These are phyloP conservation scores for Lamprotornis superbus DNA, from an alignment of 2,113 vertebrate species.

Conservation along the genomic window DNA sequence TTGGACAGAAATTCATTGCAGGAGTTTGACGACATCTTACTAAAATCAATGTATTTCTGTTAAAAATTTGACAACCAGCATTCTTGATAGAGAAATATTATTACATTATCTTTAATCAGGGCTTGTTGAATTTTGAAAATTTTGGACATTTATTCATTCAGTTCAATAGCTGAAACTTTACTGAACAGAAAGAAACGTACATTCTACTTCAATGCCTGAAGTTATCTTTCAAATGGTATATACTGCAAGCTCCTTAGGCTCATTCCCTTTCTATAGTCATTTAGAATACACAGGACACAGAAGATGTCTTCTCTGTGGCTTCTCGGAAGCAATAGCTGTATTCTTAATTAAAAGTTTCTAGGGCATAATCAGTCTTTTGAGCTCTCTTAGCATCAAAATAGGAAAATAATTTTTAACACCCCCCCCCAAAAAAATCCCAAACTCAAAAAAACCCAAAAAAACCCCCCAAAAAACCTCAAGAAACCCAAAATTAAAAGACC, in stretches of 20 bases:
- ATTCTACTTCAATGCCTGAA: neutral
- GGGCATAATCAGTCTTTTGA: neutral
- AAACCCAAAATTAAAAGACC: no score
- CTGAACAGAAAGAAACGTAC: neutral
- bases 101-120: neutral
- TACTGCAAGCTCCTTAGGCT: neutral
- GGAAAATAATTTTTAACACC: slow-evolving; percentile 17
- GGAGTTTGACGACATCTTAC: neutral
- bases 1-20: neutral
- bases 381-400: slow-evolving; percentile 15
- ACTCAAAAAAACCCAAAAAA: no score
- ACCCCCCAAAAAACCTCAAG: no score
- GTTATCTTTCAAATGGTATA: neutral
- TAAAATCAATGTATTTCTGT: neutral
- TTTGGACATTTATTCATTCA: neutral
- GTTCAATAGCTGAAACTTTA: neutral
- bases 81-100: neutral
- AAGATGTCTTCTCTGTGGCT: neutral
- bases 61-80: neutral
- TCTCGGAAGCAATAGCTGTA: neutral
- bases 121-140: neutral
- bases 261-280: neutral
- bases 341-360: slow-evolving; percentile 47
- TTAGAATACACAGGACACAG: neutral
- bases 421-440: no score